Evolutionary conservation across 2,797 vertebrate genomes (phyloP), one percentile per base, ranked within the genome.

Genomic region (Phoeniculus purpureus): DNA sequence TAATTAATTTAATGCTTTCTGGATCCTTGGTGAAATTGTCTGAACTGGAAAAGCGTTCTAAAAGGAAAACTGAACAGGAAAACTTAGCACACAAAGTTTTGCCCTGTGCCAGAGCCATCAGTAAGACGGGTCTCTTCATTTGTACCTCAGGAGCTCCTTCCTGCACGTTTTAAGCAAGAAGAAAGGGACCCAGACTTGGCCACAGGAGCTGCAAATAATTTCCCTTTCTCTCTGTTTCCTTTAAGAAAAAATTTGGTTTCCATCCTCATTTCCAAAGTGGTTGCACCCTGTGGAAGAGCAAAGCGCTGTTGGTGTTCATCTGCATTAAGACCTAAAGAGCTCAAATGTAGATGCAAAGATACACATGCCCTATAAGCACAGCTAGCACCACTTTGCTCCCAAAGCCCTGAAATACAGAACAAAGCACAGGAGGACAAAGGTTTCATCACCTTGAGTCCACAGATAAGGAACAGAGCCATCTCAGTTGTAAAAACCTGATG

Each of bases 31-130:
- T 48, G 31, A 74, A 94, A 90, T 31, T 7, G 11, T 14, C 29
- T 37, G 23, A 61, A 73, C 17, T 55, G 29, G 40, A 82, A 66
- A 34, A 84, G 34, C 73, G 29, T 62, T 78, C 47, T 87, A 61
- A 67, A 87, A 73, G 48, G 31, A 91, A 82, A 90, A 81, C 13
- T 60, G 12, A 31, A 68, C 62, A 50, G 32, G 26, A 83, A 67
- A 66, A 82, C 17, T 18, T n/a, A 51, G 43, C 20, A 66, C 15
- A 70, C 31, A 74, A 62, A 60, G 19, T 17, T 32, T 27, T 79
- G 31, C 34, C 27, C 11, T 3, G 4, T 31, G 22, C 21, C 45
- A 78, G 47, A 54, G 47, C 82, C 40, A 40, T 29, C 56, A 78
- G 34, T 52, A 77, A 75, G 65, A 65, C 6, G 18, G 6, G n/a